A percentile compares a stretch with the other conserved stretches of the same genome.
phyloP scores from a whole-genome alignment of 1,140 invertebrate genomes.

The Atta cephalotes region DNA sequence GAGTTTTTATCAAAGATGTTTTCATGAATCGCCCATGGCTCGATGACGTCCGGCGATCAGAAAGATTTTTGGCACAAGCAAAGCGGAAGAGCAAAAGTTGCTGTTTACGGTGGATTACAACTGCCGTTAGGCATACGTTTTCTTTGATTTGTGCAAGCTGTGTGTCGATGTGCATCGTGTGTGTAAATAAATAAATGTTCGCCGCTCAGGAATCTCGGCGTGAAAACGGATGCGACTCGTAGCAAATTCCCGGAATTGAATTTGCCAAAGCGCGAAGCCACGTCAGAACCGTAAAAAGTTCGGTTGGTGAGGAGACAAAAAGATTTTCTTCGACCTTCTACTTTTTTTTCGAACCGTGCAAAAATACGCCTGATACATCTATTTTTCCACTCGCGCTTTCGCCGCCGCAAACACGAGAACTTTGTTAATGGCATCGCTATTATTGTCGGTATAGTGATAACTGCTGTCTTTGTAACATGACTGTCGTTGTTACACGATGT shows the following conservation, averaged over 20 bases:
- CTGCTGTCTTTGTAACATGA: constrained; percentile 37
- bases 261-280: neutral
- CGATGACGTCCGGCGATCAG: constrained; percentile 9
- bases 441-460: constrained; percentile 41
- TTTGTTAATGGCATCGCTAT: constrained; percentile 9
- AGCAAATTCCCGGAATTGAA: constrained; percentile 15
- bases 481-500: constrained; percentile 25
- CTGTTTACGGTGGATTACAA: neutral
- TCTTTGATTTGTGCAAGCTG: neutral
- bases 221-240: constrained; percentile 11
- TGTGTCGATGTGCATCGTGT: neutral
- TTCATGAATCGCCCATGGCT: constrained; percentile 8
- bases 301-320: neutral
- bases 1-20: neutral
- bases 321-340: neutral
- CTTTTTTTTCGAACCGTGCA: neutral
- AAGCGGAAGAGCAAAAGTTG: neutral
- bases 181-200: constrained; percentile 24
- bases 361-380: neutral
- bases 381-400: neutral
- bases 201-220: neutral
- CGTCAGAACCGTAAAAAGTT: no score
- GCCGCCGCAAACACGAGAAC: neutral
- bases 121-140: neutral
- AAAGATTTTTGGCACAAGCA: neutral